phyloP scores from a whole-genome alignment of 2,113 vertebrate genomes.

The Columba livia region DNA sequence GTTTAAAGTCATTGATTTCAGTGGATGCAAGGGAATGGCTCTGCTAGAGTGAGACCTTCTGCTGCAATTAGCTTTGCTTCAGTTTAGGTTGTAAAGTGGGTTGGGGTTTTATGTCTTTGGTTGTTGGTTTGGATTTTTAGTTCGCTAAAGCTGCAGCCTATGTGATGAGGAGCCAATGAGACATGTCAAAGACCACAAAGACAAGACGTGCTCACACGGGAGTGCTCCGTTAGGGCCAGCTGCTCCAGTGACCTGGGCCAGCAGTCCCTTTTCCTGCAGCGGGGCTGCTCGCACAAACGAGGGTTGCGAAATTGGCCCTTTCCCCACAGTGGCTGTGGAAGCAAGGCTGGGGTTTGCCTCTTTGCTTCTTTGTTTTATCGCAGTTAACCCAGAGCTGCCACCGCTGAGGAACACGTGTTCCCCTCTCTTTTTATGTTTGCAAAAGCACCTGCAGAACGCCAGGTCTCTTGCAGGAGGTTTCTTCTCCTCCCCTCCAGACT shows the following conservation, averaged over 20 bases:
- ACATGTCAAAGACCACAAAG: neutral
- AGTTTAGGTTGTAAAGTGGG: neutral
- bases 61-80: neutral
- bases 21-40: neutral
- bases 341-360: neutral
- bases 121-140: neutral
- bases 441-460: neutral
- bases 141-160: neutral
- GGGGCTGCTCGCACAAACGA: neutral
- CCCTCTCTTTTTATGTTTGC: neutral
- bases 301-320: neutral
- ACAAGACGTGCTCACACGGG: rapidly evolving
- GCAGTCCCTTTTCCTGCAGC: rapidly evolving
- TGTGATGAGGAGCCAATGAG: neutral
- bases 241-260: neutral
- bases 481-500: neutral
- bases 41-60: neutral
- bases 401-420: rapidly evolving
- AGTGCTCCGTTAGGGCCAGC: neutral
- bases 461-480: neutral
- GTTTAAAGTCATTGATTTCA: neutral
- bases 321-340: neutral
- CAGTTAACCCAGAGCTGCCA: neutral
- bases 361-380: neutral
- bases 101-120: neutral